Evolutionary conservation across 2,797 vertebrate species (phyloP).

Genomic region (Hippocampus kuda): DNA sequence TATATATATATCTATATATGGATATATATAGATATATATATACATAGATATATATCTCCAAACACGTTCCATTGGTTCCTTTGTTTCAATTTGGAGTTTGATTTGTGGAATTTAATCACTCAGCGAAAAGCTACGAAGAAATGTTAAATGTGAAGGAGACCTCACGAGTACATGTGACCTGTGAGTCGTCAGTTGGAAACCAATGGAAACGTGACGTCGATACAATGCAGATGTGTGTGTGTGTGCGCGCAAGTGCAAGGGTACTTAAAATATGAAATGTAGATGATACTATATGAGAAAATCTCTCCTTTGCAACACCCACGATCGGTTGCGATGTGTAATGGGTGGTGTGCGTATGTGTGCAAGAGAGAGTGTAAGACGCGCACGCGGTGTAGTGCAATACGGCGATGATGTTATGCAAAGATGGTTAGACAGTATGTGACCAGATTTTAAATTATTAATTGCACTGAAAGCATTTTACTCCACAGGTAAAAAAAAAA

Average conservation of each 20-base stretch:
- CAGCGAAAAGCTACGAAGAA: conserved; percentile 34
- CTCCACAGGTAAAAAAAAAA: conserved; percentile 37
- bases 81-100: conserved; percentile 52
- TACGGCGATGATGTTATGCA: conserved; percentile 66
- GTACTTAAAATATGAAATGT: conserved; percentile 35
- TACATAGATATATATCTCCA: conserved; percentile 56
- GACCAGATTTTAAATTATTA: conserved; percentile 47
- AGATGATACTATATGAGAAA: conserved; percentile 44
- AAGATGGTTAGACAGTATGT: conserved; percentile 46
- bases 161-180: conserved; percentile 22
- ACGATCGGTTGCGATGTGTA: conserved; percentile 39
- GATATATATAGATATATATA: too few relatives aligned
- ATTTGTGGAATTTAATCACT: conserved; percentile 50
- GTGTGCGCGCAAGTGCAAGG: conserved; percentile 19
- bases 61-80: conserved; percentile 50
- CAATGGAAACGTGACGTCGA: conserved; percentile 25
- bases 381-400: conserved; percentile 54
- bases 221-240: conserved; percentile 53
- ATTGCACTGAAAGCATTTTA: conserved; percentile 61
- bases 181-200: conserved; percentile 21
- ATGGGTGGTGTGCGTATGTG: conserved; percentile 16
- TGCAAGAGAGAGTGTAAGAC: conserved; percentile 40
- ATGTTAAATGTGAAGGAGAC: conserved; percentile 34
- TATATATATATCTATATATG: conserved; percentile 45
- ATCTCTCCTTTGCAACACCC: conserved; percentile 49